Base-by-base conservation (phyloP, 2,113 vertebrate genomes). In the Odocoileus hemionus region DNA sequence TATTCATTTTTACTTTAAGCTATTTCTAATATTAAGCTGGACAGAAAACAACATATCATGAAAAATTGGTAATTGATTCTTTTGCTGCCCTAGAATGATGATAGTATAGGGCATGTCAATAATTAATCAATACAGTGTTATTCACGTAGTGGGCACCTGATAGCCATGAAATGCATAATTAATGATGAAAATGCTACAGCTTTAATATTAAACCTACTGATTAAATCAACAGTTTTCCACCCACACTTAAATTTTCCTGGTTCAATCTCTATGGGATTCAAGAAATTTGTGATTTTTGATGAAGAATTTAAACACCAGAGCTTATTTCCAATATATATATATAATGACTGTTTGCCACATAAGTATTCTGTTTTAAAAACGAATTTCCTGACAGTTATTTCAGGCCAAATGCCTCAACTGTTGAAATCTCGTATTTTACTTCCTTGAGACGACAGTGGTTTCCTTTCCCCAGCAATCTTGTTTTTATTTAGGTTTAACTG, bases 401-500 rank as follows among this genome's bases (percentile, higher is more conserved):
- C 25, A 78, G 78, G 28, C 16, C 54, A 80, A 80, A 90, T 67
- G 84, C 7, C 52, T 97, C 76, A 67, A 78, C 9, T 52, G 26
- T 60, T 83, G 43, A 94, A 90, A 92, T 89, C 23, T 13, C 4
- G 0, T 55, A 70, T 61, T 96, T 94, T 84, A 95, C 64, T 95
- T 96, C 14, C 78, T 89, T 74, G 78, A 94, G 47, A 88, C 45
- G 13, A 79, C 88, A 58, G 52, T 45, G 82, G n/a, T 13, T 94
- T 94, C 12, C 33, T 96, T 57, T 87, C 50, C 55, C 19, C 5
- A 92, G 55, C 25, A 26, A 67, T 91, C 16, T 95, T 67, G 11
- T 83, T 92, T 96, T 78, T 93, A 91, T 88, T 96, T 95, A 86
- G 76, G 84, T 90, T 94, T 92, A 78, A 94, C 92, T 60, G 88